Conservation (phyloP, 2,797 vertebrate genomes). For the Propithecus deckenii region DNA sequence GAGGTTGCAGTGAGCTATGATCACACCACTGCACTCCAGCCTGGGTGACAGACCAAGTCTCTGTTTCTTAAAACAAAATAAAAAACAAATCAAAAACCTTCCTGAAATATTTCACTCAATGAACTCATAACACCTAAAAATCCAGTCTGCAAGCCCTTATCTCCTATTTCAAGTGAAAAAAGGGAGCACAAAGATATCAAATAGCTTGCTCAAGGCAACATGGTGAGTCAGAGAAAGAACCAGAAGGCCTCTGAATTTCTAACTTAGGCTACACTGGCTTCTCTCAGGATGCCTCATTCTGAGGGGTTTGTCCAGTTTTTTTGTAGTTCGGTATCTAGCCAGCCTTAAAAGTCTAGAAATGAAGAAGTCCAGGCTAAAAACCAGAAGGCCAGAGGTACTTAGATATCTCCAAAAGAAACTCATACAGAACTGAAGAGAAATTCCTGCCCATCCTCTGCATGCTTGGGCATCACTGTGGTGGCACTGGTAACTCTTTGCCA, state of each 20-base stretch:
- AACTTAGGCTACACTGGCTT: neutral
- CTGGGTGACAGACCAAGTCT: neutral
- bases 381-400: neutral
- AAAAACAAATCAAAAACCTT: neutral
- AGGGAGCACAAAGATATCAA: neutral
- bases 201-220: fast-evolving
- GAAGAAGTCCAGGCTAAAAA: neutral
- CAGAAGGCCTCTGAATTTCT: neutral
- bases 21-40: neutral
- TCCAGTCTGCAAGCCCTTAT: neutral
- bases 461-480: neutral
- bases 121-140: neutral
- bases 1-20: neutral
- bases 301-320: neutral
- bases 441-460: neutral
- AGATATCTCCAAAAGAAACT: neutral
- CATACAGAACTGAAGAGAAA: neutral
- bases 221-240: neutral
- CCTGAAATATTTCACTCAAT: neutral
- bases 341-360: neutral
- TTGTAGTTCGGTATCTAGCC: neutral
- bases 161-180: neutral
- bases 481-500: neutral
- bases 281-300: neutral
- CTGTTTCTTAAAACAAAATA: neutral